A percentile compares a stretch with the other conserved stretches of the same genome.
phyloP scores from a whole-genome alignment of 2,888 invertebrate species.

The Theodoxus fluviatilis region DNA sequence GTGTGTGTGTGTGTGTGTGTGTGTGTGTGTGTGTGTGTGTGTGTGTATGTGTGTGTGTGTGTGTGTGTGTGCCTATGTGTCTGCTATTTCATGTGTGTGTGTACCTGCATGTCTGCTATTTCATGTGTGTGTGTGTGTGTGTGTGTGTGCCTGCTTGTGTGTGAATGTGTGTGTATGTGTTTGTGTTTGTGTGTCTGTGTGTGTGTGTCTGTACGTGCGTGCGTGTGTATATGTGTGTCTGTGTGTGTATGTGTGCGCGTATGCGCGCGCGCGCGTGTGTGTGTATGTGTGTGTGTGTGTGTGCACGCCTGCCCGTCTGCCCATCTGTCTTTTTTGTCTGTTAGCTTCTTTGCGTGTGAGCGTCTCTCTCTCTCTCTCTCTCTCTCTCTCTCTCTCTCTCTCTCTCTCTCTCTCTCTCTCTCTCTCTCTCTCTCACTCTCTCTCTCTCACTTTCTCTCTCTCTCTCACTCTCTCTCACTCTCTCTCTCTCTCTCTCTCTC shows the following conservation, averaged over 20 bases:
- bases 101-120: background rate
- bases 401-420: background rate
- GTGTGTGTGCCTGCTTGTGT: conserved; percentile 1
- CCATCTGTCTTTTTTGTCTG: background rate
- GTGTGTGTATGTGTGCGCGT: background rate
- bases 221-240: background rate
- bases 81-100: too few relatives aligned
- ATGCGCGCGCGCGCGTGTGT: background rate
- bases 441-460: conserved; percentile 17
- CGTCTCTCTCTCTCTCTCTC: conserved; percentile 14
- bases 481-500: conserved; percentile 3
- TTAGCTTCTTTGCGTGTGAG: background rate
- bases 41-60: conserved; percentile 12
- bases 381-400: conserved; percentile 16
- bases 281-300: conserved; percentile 21
- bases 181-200: conserved; percentile 2
- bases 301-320: background rate
- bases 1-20: too few relatives aligned
- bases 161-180: background rate
- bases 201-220: conserved; percentile 1
- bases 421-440: background rate
- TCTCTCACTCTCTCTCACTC: background rate
- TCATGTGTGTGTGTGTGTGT: conserved; percentile 21
- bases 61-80: background rate
- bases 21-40: conserved; percentile 17